A percentile compares a stretch with the other conserved stretches of the same genome.
Conservation (phyloP, 2,888 invertebrate species). For the Oxystoma pomonae region DNA sequence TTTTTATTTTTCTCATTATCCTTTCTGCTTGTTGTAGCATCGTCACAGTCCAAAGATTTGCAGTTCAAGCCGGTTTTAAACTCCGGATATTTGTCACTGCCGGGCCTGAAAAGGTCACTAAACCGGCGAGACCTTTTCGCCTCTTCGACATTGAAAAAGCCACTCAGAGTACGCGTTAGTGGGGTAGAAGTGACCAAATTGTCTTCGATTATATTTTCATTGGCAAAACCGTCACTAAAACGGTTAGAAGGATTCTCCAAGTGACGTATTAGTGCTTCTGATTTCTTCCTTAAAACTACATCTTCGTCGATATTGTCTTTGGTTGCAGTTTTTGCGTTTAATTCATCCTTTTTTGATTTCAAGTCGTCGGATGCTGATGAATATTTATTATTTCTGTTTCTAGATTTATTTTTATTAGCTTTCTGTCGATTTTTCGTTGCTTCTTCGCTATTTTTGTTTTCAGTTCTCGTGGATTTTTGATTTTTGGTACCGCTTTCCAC, state of each 20-base stretch:
- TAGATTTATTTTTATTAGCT: neutral
- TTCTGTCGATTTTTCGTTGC: neutral
- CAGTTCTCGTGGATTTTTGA: constrained; percentile 2
- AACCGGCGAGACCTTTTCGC: constrained; percentile 39
- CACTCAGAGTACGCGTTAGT: constrained; percentile 36
- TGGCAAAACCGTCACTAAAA: constrained; percentile 46
- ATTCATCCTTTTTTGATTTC: neutral
- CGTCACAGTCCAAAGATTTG: constrained; percentile 15
- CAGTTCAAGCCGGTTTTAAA: neutral
- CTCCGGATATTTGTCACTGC: neutral
- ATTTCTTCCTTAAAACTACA: neutral
- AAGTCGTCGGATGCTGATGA: neutral
- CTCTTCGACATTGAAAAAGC: constrained; percentile 36
- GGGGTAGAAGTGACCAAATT: constrained; percentile 18
- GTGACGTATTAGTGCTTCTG: neutral
- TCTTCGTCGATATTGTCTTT: neutral
- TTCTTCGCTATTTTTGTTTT: neutral
- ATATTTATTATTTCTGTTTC: neutral
- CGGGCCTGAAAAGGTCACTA: constrained; percentile 42
- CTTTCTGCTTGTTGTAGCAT: constrained; percentile 19
- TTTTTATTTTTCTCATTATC: constrained; percentile 12
- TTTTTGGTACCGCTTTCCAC: constrained; percentile 41
- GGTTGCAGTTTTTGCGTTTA: neutral
- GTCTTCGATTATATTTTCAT: constrained; percentile 30
- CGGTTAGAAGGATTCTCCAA: constrained; percentile 20